Conservation (phyloP, 2,888 invertebrate genomes). For the Drosophila aldrichi region DNA sequence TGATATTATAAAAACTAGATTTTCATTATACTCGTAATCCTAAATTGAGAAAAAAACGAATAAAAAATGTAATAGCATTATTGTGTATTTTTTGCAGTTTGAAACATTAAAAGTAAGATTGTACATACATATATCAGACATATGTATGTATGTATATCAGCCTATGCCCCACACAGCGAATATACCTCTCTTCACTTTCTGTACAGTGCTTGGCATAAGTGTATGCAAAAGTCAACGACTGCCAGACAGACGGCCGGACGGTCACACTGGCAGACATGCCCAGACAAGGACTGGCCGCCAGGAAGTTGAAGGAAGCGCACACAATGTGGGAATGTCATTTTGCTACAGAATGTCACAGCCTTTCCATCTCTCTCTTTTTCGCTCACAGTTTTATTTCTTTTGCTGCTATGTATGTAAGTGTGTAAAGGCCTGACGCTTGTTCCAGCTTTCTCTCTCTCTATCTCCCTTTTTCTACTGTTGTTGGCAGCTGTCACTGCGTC, state of each 20-base stretch:
- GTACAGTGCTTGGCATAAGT: constrained; percentile 21
- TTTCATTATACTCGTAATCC: too few species aligned
- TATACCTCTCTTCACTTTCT: neutral
- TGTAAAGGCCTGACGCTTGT: neutral
- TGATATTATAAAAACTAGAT: too few species aligned
- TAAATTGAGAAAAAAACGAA: too few species aligned
- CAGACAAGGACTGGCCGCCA: constrained; percentile 55
- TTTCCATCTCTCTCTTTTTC: neutral
- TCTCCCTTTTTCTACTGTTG: neutral
- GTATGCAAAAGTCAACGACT: constrained; percentile 58
- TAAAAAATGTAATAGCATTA: too few species aligned
- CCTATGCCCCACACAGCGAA: neutral
- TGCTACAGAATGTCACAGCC: constrained; percentile 35
- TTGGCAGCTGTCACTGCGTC: constrained; percentile 40
- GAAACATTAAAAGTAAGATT: too few species aligned
- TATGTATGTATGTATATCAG: too few species aligned
- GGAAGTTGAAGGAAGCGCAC: constrained; percentile 63
- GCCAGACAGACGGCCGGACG: constrained; percentile 29
- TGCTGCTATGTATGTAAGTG: constrained; percentile 13
- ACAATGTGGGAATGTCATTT: constrained; percentile 68
- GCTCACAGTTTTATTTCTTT: constrained; percentile 1
- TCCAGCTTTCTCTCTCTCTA: neutral
- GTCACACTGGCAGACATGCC: constrained; percentile 40
- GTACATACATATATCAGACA: too few species aligned
- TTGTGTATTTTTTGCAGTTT: too few species aligned